These are phyloP conservation scores for Epirrhoe alternata DNA, from an alignment of 2,888 invertebrate genomes.

Conservation along the genomic window DNA sequence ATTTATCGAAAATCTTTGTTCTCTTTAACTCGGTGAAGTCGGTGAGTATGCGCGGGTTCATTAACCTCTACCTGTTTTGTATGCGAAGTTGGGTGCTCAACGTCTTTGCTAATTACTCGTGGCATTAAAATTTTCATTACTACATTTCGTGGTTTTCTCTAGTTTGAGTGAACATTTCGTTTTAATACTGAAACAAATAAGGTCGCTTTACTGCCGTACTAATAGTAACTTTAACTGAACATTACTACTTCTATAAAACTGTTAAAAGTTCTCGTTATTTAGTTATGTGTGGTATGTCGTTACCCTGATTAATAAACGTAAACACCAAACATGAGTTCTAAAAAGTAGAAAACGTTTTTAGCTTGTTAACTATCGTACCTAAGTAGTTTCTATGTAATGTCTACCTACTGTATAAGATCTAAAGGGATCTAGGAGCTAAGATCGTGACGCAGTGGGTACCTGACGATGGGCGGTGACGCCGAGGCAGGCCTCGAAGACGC, in stretches of 20 bases:
- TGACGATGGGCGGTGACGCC: no score
- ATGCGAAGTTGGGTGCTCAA: not conserved
- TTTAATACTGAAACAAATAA: not conserved
- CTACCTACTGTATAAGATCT: no score
- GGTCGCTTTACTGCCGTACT: not conserved
- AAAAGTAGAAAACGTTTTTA: no score
- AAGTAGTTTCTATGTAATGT: no score
- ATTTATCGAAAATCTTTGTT: no score
- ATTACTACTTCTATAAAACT: not conserved
- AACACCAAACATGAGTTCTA: no score
- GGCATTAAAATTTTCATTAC: not conserved
- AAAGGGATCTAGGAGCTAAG: no score
- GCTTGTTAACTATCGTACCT: no score
- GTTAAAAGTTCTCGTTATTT: no score
- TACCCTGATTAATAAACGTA: not conserved
- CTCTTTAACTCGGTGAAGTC: not conserved
- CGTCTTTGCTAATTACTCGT: not conserved
- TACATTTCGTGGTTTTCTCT: not conserved
- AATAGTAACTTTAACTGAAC: not conserved
- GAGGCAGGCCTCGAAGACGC: no score
- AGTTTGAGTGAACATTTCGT: not conserved
- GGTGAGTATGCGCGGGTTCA: not conserved
- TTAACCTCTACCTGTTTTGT: not conserved
- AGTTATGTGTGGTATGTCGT: no score
- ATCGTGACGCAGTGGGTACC: no score